Base-by-base conservation (phyloP, 1,140 invertebrate genomes). In the Leptinotarsa undecemlineata region DNA sequence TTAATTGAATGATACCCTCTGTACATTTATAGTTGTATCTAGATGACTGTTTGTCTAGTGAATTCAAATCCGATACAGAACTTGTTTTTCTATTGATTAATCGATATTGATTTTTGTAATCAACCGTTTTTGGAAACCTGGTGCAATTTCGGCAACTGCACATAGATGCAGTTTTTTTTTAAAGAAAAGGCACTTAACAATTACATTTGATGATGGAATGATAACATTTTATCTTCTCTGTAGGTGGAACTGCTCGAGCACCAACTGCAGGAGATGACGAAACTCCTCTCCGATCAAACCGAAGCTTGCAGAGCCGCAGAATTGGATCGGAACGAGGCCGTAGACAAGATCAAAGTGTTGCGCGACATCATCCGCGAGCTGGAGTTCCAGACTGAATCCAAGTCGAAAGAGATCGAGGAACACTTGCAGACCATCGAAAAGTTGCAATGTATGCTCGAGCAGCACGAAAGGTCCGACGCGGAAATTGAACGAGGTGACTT, bases 361-460 rank as follows among this genome's bases (percentile, higher is more conserved):
- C 86, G 93, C 48, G 92, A 95, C 51, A 92, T 95, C 66, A 93
- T 96, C 61, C 83, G 86, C 1, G 92, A 94, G 74, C 83, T 94
- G 47, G 94, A 95, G 80, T 86, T 85, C 11, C 91, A 94, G 77
- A 82, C 95, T 1, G 90, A 92, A 78, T 83, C 85, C 8, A 92
- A 93, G 82, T 82, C 79, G 17, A 82, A 23, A 21, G 82, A 63
- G 66, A 84, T 75, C 2, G 85, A 87, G 62, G 81, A 82, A 2
- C 81, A 85, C n/a, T 78, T 91, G 1, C 83, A 86, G 57, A 80
- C 80, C 57, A 84, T 89, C 75, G 85, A 79, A 70, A 81, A 87
- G 77, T 73, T 88, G 74, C 82, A 87, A 79, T 81, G 81, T 13
- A 77, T 82, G 19, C 72, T 90, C 4, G 81, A 86, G n/a, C 81